Base-by-base conservation (phyloP, 2,113 vertebrate species). In the Rhinopithecus roxellana region DNA sequence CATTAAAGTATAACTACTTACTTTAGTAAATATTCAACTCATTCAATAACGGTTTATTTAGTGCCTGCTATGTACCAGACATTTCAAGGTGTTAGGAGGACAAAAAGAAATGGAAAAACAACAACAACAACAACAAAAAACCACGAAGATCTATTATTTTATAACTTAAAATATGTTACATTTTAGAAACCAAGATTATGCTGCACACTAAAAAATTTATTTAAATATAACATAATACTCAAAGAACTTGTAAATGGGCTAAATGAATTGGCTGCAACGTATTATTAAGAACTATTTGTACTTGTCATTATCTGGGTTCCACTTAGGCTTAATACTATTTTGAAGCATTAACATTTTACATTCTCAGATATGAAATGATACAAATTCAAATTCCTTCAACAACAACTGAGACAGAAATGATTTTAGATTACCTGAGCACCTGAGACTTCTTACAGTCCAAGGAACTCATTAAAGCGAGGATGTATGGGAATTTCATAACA, bases 321-420 rank as follows among this genome's bases (percentile, higher is more conserved):
- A 89, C 61, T 87, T 70, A 89, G 45, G 80, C 50, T 97, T 90
- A 85, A 61, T 30, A 77, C 0, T 40, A 32, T 83, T 95, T 72
- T 85, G 75, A 94, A 95, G 94, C n/a, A 94, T 43, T 57, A 74
- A 77, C 27, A 87, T 97, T 94, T 93, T 67, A 82, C 89, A 93
- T 83, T 94, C 43, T 85, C 38, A 87, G 16, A 82, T n/a, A 92
- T 2, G 74, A 92, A 96, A 93, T 52, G 16, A 90, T 52, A 89
- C 7, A 94, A 61, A 90, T 94, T 93, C 32, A 94, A 69, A 90
- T 95, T 93, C 32, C 75, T 80, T 83, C 22, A 84, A 70, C 7
- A 93, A 59, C 25, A 79, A 75, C 22, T 83, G 32, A 94, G 72
- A 75, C 40, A 43, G 69, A 93, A 89, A 75, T 81, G 52, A 90